Base-by-base conservation (phyloP, 2,113 vertebrate species). In the Atrichornis clamosus region DNA sequence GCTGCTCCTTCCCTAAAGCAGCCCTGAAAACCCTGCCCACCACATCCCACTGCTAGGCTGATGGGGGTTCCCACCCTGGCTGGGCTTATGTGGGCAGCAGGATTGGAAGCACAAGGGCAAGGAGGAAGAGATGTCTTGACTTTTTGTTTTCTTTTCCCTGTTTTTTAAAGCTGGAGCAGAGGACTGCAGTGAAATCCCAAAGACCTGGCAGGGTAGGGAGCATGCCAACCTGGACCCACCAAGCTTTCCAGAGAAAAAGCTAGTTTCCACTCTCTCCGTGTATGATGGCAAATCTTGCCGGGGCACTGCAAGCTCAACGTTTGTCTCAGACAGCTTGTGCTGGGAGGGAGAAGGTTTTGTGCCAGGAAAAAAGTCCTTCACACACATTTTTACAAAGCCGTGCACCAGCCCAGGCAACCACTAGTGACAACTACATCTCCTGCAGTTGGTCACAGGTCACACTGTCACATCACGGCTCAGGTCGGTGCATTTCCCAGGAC, bases 221-320 rank as follows among this genome's bases (percentile, higher is more conserved):
- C 23, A 35, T 0, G 1, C 35, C 58, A 47, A 30, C 46, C 22
- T 32, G 26, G 44, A 15, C 23, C 28, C 1, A 4, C 5, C 8
- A 12, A 73, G 46, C 26, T 62, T 74, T 50, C 27, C 3, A 1
- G 11, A 18, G 12, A 49, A 12, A 30, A 80, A 84, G 87, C 28
- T 0, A 1, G 49, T 68, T 41, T 46, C 49, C 6, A 2, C 30
- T 65, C 28, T 47, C 55, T 42, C 41, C 18, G 23, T 10, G 12
- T 3, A 7, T 0, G 4, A 74, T 2, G 42, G 39, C 33, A 84
- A 59, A 81, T 35, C 60, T 47, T 67, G 11, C n/a, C 0, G 0
- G 70, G 10, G 47, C 5, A 26, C 56, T 62, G 32, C 59, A 78
- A 84, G 52, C 33, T 28, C 59, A 15, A 37, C 74, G 32, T 78